Conservation (phyloP, 1,140 invertebrate species). For the Bombus terrestris region DNA sequence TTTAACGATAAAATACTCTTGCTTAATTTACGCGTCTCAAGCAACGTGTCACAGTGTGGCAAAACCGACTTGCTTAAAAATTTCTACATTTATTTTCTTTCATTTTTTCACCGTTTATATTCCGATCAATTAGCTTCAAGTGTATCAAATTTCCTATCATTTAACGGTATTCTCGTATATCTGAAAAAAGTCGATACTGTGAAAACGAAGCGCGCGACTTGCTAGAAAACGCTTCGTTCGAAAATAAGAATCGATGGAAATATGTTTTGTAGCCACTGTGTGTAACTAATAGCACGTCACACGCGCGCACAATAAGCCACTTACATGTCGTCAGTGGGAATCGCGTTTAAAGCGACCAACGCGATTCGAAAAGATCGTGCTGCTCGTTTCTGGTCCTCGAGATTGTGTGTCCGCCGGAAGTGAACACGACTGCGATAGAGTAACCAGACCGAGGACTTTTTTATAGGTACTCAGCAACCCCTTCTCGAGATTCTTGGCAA, state of each 20-base stretch:
- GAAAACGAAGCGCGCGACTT: too few species aligned
- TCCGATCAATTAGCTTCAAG: too few species aligned
- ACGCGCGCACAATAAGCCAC: neutral
- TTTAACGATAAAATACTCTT: too few species aligned
- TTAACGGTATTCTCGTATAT: too few species aligned
- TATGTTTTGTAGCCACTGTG: too few species aligned
- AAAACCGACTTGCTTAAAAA: neutral
- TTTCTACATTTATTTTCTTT: neutral
- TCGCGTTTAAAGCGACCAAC: neutral
- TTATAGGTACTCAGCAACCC: constrained; percentile 49
- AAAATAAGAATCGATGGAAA: too few species aligned
- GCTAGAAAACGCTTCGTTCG: too few species aligned
- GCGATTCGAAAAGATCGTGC: neutral
- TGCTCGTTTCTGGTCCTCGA: neutral
- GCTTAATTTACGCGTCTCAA: too few species aligned
- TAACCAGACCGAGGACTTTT: constrained; percentile 9
- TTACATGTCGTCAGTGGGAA: constrained; percentile 13
- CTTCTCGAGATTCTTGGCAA: neutral
- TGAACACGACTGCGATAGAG: constrained; percentile 16
- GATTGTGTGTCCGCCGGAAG: neutral
- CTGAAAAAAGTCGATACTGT: too few species aligned
- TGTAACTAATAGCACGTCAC: neutral
- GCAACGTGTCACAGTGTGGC: too few species aligned
- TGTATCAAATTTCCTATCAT: too few species aligned
- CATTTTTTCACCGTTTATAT: neutral